Percentiles rank a stretch among this genome's conserved stretches.
Conservation (phyloP, 2,113 vertebrate genomes). For the Picathartes gymnocephalus region DNA sequence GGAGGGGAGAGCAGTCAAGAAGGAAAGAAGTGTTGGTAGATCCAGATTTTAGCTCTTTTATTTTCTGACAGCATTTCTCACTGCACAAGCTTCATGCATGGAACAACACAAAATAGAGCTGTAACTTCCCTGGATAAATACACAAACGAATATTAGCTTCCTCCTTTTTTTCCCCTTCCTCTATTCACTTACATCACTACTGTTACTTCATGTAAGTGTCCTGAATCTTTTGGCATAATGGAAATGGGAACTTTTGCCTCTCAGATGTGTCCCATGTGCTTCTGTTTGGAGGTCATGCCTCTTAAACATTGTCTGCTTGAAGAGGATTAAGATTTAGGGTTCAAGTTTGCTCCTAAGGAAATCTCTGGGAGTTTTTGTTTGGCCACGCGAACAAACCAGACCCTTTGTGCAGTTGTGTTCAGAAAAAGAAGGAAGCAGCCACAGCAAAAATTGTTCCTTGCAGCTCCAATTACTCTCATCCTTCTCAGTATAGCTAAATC, state of each 20-base stretch:
- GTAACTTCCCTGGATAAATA: background rate
- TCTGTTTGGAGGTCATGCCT: background rate
- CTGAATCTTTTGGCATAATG: background rate
- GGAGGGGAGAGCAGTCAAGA: background rate
- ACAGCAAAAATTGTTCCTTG: slow-evolving; percentile 13
- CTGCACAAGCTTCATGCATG: background rate
- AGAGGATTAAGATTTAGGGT: background rate
- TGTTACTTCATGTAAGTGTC: background rate
- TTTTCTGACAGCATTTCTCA: background rate
- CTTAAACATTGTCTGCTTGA: background rate
- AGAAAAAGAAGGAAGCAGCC: slow-evolving; percentile 18
- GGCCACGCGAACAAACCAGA: background rate
- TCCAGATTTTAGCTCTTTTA: background rate
- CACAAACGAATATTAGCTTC: background rate
- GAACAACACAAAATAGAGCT: background rate
- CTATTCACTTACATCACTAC: background rate
- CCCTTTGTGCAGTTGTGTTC: background rate
- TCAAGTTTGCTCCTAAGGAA: background rate
- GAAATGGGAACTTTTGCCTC: background rate
- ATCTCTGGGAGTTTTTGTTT: background rate
- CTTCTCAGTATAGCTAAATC: slow-evolving; percentile 25
- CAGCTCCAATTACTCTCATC: background rate
- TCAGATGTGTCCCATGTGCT: background rate
- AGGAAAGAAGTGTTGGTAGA: background rate
- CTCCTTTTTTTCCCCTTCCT: accelerated